Conservation (phyloP, 2,113 vertebrate genomes). For the Anguilla rostrata region DNA sequence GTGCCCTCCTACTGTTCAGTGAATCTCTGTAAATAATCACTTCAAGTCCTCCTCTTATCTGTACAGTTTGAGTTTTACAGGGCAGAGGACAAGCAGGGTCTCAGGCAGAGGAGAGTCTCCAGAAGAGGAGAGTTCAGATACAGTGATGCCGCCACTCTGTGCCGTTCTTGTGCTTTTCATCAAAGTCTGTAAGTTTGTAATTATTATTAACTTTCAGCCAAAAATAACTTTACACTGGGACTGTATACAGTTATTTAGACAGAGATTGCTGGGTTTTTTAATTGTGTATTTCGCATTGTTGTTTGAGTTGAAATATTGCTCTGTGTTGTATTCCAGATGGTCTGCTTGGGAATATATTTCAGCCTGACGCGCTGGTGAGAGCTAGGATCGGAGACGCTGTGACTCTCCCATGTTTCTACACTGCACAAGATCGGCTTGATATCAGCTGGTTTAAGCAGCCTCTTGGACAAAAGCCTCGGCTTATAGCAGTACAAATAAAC, state of each 20-base stretch:
- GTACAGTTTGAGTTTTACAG: not conserved
- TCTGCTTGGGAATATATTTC: not conserved
- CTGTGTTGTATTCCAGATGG: not conserved
- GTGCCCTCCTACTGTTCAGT: not conserved
- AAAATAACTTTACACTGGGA: not conserved
- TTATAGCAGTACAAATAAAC: conserved; percentile 24
- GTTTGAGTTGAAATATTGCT: not conserved
- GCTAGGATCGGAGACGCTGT: conserved; percentile 44
- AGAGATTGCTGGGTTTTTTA: not conserved
- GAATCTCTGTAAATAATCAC: not conserved
- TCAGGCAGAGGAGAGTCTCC: no score
- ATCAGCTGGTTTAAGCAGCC: conserved; percentile 57
- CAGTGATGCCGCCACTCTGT: no score
- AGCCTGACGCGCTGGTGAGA: not conserved
- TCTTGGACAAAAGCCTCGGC: conserved; percentile 25
- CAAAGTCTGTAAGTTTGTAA: no score
- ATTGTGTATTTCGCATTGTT: not conserved
- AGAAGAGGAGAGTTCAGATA: no score
- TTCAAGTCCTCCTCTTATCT: conserved; percentile 11
- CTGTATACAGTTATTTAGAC: not conserved
- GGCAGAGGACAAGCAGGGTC: no score
- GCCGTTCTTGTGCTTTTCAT: no score
- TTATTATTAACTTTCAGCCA: no score
- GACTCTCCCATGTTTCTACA: conserved; percentile 46
- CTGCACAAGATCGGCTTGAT: conserved; percentile 14